phyloP scores from a whole-genome alignment of 2,797 vertebrate species.

The Dicrostonyx torquatus region DNA sequence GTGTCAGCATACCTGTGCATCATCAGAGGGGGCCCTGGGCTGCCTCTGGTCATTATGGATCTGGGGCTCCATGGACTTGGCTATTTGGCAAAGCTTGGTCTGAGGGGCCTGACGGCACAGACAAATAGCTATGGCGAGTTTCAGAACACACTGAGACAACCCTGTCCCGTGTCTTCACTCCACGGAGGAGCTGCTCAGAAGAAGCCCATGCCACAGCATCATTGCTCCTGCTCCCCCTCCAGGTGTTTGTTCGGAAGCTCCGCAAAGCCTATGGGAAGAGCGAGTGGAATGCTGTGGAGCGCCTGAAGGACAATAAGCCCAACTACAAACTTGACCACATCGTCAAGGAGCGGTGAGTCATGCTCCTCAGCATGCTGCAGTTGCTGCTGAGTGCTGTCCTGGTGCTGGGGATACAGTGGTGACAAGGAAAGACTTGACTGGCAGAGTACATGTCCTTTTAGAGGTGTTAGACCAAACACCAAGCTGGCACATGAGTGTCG shows the following conservation, averaged over 20 bases:
- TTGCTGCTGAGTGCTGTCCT: not conserved
- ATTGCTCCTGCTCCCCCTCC: not conserved
- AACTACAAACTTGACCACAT: conserved; percentile 96
- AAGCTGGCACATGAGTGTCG: not conserved
- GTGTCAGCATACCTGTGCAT: not conserved
- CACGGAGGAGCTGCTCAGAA: not conserved
- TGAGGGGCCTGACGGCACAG: not conserved
- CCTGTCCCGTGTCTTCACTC: accelerated
- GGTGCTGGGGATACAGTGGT: too few species aligned
- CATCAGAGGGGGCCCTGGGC: not conserved
- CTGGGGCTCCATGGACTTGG: not conserved
- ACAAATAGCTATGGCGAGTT: not conserved
- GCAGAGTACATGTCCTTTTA: not conserved
- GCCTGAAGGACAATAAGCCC: conserved; percentile 95
- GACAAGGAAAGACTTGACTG: not conserved
- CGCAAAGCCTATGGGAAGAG: conserved; percentile 95
- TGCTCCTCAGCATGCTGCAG: not conserved
- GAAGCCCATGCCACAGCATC: not conserved
- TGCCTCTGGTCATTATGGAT: not conserved
- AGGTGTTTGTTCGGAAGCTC: conserved; percentile 97
- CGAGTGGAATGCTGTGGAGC: conserved; percentile 91
- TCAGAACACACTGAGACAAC: not conserved
- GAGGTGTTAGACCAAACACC: not conserved
- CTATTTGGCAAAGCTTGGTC: not conserved
- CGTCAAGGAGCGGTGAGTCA: conserved; percentile 94